Base-by-base conservation (phyloP, 2,888 invertebrate species). In the Atethmia centrago region DNA sequence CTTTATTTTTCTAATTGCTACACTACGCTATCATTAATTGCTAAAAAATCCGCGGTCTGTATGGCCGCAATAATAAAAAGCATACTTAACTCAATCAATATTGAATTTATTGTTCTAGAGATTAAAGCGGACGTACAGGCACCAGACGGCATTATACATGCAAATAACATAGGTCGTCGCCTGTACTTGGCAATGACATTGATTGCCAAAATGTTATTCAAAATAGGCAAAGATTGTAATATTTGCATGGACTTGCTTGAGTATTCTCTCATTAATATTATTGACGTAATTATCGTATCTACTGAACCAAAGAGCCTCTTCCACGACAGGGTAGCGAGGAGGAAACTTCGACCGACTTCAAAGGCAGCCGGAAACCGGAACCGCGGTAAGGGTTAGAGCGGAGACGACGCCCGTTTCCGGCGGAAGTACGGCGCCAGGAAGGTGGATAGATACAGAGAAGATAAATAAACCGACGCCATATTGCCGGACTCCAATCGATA, bases 341-440 rank as follows among this genome's bases (percentile, higher is more conserved):
- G 94, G 93, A 93, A 95, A 94, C 93, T 93, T 91, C 86, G 91
- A 87, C 85, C 84, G 93, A 92, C 91, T 92, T 95, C 94, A 95
- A 95, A 95, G 93, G 91, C 93, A 90, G 88, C 90, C 94, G 95
- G 95, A 95, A 95, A 94, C 95, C 95, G 96, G 96, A 95, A 95
- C 93, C 92, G 92, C 92, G 95, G 95, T 93, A 96, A 96, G 96
- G 95, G 96, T 95, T 96, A 95, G 93, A 94, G 91, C 94, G 94
- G 95, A 94, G 95, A 94, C 95, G 95, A 94, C 93, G 93, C 93
- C 91, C 94, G 95, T 94, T 95, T 96, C 96, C 95, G 94, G 89
- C 93, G 95, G 95, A 95, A 94, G 93, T 89, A 71, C 90, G 95
- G 95, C 95, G 95, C 96, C 95, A 96, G 95, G 95, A 95, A 95